Conservation (phyloP, 23 tunicate genomes). For the Halocynthia aurantium region DNA sequence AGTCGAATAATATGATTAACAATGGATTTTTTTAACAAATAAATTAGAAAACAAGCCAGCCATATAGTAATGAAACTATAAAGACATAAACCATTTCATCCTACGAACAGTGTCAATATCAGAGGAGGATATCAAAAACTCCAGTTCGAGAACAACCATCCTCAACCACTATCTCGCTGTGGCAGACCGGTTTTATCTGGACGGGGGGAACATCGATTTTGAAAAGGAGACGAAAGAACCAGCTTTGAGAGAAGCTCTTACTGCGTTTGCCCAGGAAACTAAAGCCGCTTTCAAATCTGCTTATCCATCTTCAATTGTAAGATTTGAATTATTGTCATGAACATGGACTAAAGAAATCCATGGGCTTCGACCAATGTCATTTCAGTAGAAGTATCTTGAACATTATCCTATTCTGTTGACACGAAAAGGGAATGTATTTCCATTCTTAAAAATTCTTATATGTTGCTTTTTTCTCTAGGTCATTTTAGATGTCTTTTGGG, state of each 20-base stretch:
- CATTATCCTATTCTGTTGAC: no score
- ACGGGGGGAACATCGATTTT: slow-evolving; percentile 17
- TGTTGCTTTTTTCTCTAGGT: background rate
- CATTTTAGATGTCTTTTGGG: slow-evolving; percentile 10
- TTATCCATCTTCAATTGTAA: slow-evolving; percentile 15
- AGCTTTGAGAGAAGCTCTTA: slow-evolving; percentile 3
- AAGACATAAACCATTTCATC: background rate
- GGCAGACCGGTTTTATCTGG: slow-evolving; percentile 2
- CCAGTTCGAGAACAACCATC: slow-evolving; percentile 12
- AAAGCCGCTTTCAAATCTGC: background rate
- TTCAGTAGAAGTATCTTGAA: no score
- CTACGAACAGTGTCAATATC: slow-evolving; percentile 11
- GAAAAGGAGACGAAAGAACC: slow-evolving; percentile 10
- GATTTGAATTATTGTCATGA: background rate
- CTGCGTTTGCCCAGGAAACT: slow-evolving; percentile 11
- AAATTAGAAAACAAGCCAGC: background rate
- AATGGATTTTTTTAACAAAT: no score
- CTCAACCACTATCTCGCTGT: background rate
- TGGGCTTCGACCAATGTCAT: no score
- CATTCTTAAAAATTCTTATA: no score
- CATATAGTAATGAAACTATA: background rate
- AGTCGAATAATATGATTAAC: no score
- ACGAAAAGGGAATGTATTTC: no score
- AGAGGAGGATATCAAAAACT: slow-evolving; percentile 12
- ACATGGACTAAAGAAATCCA: no score